Percentiles rank a stretch among this genome's conserved stretches.
Evolutionary conservation across 2,797 vertebrate genomes (phyloP).

Genomic region (Poecilia wingei): DNA sequence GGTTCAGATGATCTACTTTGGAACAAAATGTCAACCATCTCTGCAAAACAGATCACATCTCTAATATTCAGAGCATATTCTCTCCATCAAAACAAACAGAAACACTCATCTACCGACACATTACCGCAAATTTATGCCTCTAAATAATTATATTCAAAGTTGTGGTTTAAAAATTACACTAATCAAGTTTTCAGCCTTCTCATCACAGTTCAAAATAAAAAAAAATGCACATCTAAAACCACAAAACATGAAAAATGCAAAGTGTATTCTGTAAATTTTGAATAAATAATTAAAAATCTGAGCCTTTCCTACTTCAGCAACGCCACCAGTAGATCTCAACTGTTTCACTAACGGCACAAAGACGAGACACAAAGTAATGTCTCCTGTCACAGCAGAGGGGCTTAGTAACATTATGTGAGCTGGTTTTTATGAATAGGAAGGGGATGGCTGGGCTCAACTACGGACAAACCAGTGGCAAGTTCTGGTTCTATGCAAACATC

Average conservation of each 20-base stretch:
- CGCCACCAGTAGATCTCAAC: neutral
- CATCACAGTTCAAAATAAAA: neutral
- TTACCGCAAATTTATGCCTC: neutral
- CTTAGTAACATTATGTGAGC: constrained; percentile 34
- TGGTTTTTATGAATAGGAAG: constrained; percentile 33
- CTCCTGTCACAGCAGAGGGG: constrained; percentile 19
- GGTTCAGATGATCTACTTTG: constrained; percentile 10
- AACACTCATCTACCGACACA: neutral
- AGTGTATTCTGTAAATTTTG: neutral
- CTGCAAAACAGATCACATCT: constrained; percentile 37
- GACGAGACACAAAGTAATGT: neutral
- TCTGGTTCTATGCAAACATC: constrained; percentile 18
- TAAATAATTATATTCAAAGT: neutral
- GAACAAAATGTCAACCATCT: constrained; percentile 21
- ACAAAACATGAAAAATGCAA: neutral
- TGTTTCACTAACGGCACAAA: constrained; percentile 14
- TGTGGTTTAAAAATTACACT: neutral
- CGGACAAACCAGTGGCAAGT: constrained; percentile 27
- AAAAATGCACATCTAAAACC: neutral
- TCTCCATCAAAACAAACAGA: neutral
- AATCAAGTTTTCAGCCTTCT: neutral
- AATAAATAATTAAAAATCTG: neutral
- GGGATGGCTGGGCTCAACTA: constrained; percentile 19
- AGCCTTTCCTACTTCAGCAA: neutral
- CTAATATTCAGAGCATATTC: constrained; percentile 1